Conservation (phyloP, 1,140 invertebrate genomes). For the Oryzaephilus surinamensis region DNA sequence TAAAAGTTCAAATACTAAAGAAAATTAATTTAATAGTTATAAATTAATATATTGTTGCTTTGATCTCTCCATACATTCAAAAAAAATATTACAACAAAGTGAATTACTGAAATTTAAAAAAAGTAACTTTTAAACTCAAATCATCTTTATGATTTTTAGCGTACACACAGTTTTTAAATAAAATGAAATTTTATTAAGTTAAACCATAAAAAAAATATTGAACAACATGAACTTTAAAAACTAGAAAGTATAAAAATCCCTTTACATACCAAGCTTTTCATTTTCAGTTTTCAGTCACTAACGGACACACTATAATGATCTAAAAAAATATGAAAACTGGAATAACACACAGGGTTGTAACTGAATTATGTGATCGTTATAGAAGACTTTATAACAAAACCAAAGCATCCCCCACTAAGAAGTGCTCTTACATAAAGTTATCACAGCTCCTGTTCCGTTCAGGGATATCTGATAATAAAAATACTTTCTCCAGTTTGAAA, state of each 20-base stretch:
- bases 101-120: too few species aligned
- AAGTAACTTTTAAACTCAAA: too few species aligned
- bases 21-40: too few species aligned
- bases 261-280: slow-evolving; percentile 13
- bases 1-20: too few species aligned
- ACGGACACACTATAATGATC: not conserved
- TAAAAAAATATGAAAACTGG: slow-evolving; percentile 4
- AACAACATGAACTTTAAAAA: not conserved
- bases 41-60: too few species aligned
- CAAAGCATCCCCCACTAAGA: slow-evolving; percentile 9
- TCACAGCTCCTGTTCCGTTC: slow-evolving; percentile 5
- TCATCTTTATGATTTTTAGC: too few species aligned
- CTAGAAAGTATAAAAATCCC: not conserved
- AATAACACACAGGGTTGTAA: slow-evolving; percentile 7
- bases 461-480: slow-evolving; percentile 12
- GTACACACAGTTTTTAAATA: too few species aligned
- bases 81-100: too few species aligned
- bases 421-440: slow-evolving; percentile 6
- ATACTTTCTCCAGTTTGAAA: slow-evolving; percentile 6
- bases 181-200: too few species aligned
- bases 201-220: not conserved
- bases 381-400: slow-evolving; percentile 9
- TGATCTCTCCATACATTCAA: too few species aligned
- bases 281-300: slow-evolving; percentile 7
- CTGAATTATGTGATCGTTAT: slow-evolving; percentile 5